Conservation (phyloP, 2,888 invertebrate species). For the Drosophila robusta region DNA sequence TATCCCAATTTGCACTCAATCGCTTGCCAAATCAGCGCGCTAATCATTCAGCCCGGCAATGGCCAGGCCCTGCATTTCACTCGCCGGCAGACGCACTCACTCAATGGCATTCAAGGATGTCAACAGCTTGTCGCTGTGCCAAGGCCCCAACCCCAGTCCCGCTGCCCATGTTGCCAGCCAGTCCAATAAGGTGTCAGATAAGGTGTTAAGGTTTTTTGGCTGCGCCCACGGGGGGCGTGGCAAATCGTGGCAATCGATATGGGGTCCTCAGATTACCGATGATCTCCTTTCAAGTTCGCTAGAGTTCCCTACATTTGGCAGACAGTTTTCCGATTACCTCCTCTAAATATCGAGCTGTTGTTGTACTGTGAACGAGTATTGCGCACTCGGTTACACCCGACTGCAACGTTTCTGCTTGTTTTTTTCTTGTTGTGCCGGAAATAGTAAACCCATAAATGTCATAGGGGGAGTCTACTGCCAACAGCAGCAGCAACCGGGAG, state of each 20-base stretch:
- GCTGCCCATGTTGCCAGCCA: background rate
- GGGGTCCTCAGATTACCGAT: too few species aligned
- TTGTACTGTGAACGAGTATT: too few species aligned
- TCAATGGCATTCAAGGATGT: constrained; percentile 56
- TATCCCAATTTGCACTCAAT: constrained; percentile 44
- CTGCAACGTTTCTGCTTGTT: background rate
- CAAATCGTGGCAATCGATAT: too few species aligned
- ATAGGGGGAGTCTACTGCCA: constrained; percentile 53
- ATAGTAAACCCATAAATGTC: constrained; percentile 74
- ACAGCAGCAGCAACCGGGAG: constrained; percentile 24
- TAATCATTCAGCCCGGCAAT: constrained; percentile 62
- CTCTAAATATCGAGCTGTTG: too few species aligned
- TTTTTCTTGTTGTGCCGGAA: constrained; percentile 51
- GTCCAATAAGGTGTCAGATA: too few species aligned
- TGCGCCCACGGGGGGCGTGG: too few species aligned
- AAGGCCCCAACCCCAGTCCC: background rate
- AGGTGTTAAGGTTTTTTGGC: too few species aligned
- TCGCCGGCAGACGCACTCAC: constrained; percentile 59
- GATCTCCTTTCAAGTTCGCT: too few species aligned
- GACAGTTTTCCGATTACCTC: too few species aligned
- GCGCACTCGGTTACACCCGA: background rate
- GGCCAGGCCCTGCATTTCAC: constrained; percentile 45
- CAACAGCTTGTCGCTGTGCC: constrained; percentile 45
- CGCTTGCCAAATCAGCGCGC: constrained; percentile 75
- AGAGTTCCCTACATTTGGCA: too few species aligned